Base-by-base conservation (phyloP, 2,797 vertebrate genomes). In the Trachops cirrhosus region DNA sequence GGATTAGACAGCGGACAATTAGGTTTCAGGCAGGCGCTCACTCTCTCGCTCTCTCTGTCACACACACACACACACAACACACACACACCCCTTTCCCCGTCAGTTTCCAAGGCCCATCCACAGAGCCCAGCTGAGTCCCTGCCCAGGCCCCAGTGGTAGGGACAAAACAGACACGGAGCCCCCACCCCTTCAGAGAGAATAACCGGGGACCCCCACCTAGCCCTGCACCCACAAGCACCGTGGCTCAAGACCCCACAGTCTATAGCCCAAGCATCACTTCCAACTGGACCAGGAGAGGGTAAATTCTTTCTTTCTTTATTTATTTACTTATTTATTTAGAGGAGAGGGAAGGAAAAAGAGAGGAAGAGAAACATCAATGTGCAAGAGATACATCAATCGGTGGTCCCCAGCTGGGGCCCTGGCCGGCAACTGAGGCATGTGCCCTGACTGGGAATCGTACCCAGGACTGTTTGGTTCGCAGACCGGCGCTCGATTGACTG, bases 1-100 rank as follows among this genome's bases (percentile, higher is more conserved):
- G 92, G 98, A 98, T 98, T 98, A 99, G 98, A 98, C 98, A 98
- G 98, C 98, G 98, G 98, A 98, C 98, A 99, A 98, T 98, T 98
- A 98, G 98, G 98, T 98, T 98, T 98, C 97, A 97, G 97, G 96
- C 96, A 97, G 97, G 96, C 96, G n/a, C 84, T 32, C 82, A 14
- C 41, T 22, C 78, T 15, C 62, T 4, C 59, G 3, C 37, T 12
- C 32, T 18, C 74, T 26, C 67, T 29, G 70, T 26, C 96, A 75
- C 96, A 89, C 86, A 5, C 83, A 14, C 90, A 26, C 84, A 15
- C 91, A 9, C 93, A 93, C 96, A 71, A 91, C 86, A 88, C 94
- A 89, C 95, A 50, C 93, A 91, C 96, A 46, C 88, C 95, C 95
- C 95, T 96, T 79, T 97, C 97, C 88, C 97, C 96, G 95, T 98